These are phyloP conservation scores for Cryptoleucopteryx plumbea DNA, from an alignment of 2,113 vertebrate genomes.

Conservation along the genomic window DNA sequence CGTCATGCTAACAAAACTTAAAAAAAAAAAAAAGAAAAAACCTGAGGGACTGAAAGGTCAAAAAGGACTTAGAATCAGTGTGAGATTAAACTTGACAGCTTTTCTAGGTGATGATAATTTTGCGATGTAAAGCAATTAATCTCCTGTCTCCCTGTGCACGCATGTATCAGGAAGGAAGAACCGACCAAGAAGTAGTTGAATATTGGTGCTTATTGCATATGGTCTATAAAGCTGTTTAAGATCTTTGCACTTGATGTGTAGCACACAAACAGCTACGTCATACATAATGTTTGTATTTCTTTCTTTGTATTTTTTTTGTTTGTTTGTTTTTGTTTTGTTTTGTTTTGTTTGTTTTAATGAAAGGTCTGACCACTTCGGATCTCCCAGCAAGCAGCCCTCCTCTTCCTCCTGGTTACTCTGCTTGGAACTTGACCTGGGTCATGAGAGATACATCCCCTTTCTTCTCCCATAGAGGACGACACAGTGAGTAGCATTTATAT, in stretches of 20 bases:
- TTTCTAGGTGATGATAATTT: neutral
- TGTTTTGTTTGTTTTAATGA: neutral
- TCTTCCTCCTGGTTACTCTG: slow-evolving; percentile 39
- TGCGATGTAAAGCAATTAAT: neutral
- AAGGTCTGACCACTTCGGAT: slow-evolving; percentile 57
- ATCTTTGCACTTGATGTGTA: neutral
- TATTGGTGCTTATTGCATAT: neutral
- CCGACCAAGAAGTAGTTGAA: neutral
- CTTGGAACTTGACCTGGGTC: slow-evolving; percentile 78
- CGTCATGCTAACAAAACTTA: neutral
- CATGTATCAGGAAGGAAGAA: neutral
- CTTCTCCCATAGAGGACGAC: slow-evolving; percentile 71
- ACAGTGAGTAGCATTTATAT: slow-evolving; percentile 63
- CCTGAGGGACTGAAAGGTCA: neutral
- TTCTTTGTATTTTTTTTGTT: neutral
- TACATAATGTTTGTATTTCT: neutral
- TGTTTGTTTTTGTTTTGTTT: neutral
- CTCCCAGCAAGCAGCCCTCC: slow-evolving; percentile 22
- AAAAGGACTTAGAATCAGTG: neutral
- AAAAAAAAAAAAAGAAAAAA: neutral
- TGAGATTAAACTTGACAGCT: neutral
- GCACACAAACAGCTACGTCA: neutral
- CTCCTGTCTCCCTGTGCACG: neutral
- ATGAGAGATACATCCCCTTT: slow-evolving; percentile 79
- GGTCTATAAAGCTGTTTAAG: neutral